Conservation (phyloP, 2,888 invertebrate genomes). For the Leptopilina syphax region DNA sequence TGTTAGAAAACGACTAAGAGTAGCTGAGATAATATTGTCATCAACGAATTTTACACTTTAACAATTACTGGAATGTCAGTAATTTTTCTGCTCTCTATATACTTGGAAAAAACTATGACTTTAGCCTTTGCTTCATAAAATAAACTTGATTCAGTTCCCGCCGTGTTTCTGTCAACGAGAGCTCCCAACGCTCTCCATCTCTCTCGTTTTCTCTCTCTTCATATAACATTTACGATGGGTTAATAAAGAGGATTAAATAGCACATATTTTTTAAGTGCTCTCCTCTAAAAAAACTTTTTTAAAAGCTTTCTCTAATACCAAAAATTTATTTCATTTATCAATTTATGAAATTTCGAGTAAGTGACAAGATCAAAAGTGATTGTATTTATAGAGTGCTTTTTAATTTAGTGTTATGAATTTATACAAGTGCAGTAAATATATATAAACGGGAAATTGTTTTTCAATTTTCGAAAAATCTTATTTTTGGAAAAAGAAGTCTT, state of each 20-base stretch:
- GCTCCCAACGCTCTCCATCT: conserved; percentile 44
- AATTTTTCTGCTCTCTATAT: conserved; percentile 51
- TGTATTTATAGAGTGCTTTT: too few relatives aligned
- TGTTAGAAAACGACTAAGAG: conserved; percentile 57
- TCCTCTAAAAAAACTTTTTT: background rate
- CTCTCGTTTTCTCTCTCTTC: too few relatives aligned
- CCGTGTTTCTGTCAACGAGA: conserved; percentile 55
- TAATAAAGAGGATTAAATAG: conserved; percentile 19
- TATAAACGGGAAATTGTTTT: too few relatives aligned
- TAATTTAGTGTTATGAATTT: too few relatives aligned
- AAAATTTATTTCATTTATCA: background rate
- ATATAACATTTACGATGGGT: background rate
- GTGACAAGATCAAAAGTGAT: too few relatives aligned
- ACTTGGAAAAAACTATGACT: conserved; percentile 43
- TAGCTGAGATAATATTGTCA: conserved; percentile 61
- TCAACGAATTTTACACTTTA: conserved; percentile 51
- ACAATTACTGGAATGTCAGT: conserved; percentile 58
- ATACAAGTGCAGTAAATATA: too few relatives aligned
- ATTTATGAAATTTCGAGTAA: too few relatives aligned
- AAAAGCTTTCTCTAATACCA: background rate
- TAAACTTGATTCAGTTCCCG: conserved; percentile 62
- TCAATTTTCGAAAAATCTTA: too few relatives aligned
- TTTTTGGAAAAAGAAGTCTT: too few relatives aligned
- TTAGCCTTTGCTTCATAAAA: conserved; percentile 58
- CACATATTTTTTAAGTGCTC: background rate